Conservation (phyloP, 2,888 invertebrate species). For the Osmoderma eremita region DNA sequence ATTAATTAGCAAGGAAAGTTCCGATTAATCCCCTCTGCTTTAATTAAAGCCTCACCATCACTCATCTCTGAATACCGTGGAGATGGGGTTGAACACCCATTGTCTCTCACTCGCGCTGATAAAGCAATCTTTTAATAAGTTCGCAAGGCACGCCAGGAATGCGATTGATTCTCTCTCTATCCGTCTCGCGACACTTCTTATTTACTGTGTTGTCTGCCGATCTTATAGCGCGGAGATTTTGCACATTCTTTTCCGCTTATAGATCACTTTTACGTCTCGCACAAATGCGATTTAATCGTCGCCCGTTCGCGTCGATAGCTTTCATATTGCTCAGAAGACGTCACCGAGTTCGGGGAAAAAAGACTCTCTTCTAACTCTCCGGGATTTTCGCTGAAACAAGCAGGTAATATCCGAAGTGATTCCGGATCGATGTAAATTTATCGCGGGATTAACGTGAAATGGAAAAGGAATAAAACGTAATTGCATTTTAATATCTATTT, state of each 20-base stretch:
- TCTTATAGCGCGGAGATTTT: conserved; percentile 43
- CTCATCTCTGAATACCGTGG: conserved; percentile 54
- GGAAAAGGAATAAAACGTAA: conserved; percentile 31
- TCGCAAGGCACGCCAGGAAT: conserved; percentile 55
- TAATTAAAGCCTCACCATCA: conserved; percentile 60
- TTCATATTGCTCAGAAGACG: conserved; percentile 25
- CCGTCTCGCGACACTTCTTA: conserved; percentile 52
- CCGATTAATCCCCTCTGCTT: conserved; percentile 58
- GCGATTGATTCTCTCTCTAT: conserved; percentile 51
- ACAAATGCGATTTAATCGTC: conserved; percentile 49
- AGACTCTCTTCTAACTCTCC: conserved; percentile 29
- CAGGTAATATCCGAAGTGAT: conserved; percentile 34
- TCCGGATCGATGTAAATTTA: conserved; percentile 31
- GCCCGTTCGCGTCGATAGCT: conserved; percentile 33
- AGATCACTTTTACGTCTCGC: conserved; percentile 47
- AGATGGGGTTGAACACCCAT: conserved; percentile 54
- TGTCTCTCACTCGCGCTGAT: conserved; percentile 56
- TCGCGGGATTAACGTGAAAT: conserved; percentile 31
- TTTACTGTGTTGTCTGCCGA: conserved; percentile 46
- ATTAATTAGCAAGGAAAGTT: conserved; percentile 58
- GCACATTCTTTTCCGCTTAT: conserved; percentile 41
- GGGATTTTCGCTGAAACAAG: conserved; percentile 38
- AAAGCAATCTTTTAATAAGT: conserved; percentile 62
- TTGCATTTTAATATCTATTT: conserved; percentile 30
- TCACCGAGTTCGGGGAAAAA: not conserved